Evolutionary conservation across 2,797 vertebrate genomes (phyloP).

Genomic region (Pangasius larnaudii): DNA sequence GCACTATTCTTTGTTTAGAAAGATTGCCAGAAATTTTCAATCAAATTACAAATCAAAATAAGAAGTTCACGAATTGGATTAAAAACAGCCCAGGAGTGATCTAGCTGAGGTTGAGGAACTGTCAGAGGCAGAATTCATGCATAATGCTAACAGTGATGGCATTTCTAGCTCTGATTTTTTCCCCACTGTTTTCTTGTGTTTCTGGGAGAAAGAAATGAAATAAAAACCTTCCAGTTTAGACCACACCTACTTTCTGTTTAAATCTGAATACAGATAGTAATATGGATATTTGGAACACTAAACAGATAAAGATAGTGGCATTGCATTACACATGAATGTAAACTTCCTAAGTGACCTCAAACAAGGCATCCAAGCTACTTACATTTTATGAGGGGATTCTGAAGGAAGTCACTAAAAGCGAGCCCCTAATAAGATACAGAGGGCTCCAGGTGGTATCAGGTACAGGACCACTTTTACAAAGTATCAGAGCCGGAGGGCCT

Average conservation of each 20-base stretch:
- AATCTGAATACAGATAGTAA: neutral
- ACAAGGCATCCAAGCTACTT: neutral
- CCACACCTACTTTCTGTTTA: neutral
- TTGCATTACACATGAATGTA: neutral
- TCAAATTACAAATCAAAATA: neutral
- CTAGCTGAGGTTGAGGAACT: neutral
- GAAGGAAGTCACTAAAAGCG: conserved; percentile 61
- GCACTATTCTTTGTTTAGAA: neutral
- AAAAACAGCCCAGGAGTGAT: neutral
- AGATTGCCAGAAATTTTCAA: neutral
- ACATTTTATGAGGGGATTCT: neutral
- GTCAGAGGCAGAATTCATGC: neutral
- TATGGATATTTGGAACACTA: neutral
- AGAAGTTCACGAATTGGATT: neutral
- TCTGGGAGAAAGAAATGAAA: neutral
- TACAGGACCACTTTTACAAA: conserved; percentile 60
- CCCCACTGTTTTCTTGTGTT: neutral
- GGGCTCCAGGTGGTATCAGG: conserved; percentile 37
- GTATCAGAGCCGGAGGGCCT: conserved; percentile 51
- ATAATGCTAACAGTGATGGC: neutral
- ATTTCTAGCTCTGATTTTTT: neutral
- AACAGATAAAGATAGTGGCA: neutral
- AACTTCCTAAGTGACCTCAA: neutral
- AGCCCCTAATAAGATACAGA: conserved; percentile 18
- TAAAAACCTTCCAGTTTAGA: neutral